Conservation (phyloP, 1,140 invertebrate species). For the Eriosoma lanigerum region DNA sequence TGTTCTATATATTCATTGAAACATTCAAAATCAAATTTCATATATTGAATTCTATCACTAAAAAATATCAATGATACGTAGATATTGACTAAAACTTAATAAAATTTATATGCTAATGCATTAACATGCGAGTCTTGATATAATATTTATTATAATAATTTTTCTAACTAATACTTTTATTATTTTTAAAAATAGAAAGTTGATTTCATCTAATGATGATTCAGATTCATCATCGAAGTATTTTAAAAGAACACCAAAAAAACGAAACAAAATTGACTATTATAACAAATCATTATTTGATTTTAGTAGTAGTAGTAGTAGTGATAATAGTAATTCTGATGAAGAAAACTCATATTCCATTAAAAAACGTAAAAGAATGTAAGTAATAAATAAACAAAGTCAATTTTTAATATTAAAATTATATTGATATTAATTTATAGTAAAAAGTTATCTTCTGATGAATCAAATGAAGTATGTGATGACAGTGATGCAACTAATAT, state of each 20-base stretch:
- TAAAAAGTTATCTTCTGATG: background rate
- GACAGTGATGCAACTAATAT: background rate
- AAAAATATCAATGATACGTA: too few species aligned
- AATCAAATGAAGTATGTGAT: background rate
- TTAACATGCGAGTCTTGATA: too few species aligned
- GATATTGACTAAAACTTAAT: too few species aligned
- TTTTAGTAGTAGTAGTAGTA: background rate
- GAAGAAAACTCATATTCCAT: too few species aligned
- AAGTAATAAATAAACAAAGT: background rate
- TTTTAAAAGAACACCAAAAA: slow-evolving; percentile 9
- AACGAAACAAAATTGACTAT: background rate
- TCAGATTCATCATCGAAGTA: slow-evolving; percentile 27
- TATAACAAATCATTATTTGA: background rate
- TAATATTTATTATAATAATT: too few species aligned
- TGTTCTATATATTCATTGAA: background rate
- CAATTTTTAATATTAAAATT: background rate
- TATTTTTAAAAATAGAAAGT: background rate
- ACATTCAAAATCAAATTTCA: too few species aligned
- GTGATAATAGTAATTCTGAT: background rate
- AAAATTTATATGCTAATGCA: too few species aligned
- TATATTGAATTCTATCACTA: too few species aligned
- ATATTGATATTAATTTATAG: background rate
- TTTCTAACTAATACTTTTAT: background rate
- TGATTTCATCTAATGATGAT: background rate
- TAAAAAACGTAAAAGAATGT: slow-evolving; percentile 8